These are phyloP conservation scores for Anguilla japonica DNA, from an alignment of 2,113 vertebrate genomes.

Conservation along the genomic window DNA sequence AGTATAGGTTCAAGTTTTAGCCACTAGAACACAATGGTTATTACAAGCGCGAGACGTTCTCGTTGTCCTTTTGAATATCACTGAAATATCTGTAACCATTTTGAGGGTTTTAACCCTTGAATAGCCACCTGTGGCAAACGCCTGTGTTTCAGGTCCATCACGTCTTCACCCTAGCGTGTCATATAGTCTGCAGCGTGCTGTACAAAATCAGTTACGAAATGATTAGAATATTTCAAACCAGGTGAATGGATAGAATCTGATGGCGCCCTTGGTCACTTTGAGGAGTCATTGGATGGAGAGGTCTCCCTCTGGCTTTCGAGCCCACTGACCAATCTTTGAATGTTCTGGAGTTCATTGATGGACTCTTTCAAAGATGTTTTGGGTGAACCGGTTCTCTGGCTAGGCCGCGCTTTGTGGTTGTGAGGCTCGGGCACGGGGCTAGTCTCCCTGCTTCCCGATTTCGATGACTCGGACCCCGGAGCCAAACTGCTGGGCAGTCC, in stretches of 20 bases:
- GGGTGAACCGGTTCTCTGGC: slow-evolving; percentile 75
- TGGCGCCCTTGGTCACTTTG: slow-evolving; percentile 78
- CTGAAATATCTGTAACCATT: slow-evolving; percentile 17
- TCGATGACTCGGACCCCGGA: slow-evolving; percentile 79
- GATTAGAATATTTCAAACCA: slow-evolving; percentile 60
- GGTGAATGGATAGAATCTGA: slow-evolving; percentile 46
- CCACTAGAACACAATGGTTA: slow-evolving; percentile 40
- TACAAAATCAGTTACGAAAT: slow-evolving; percentile 74
- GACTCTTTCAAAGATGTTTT: slow-evolving; percentile 87
- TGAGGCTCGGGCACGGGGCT: slow-evolving; percentile 85
- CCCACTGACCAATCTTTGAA: slow-evolving; percentile 98
- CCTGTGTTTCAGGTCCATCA: slow-evolving; percentile 27
- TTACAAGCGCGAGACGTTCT: slow-evolving; percentile 46
- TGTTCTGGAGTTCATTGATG: slow-evolving; percentile 95
- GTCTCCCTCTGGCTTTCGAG: slow-evolving; percentile 88
- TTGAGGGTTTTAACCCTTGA: slow-evolving; percentile 3
- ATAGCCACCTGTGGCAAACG: slow-evolving; percentile 14
- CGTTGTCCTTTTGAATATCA: slow-evolving; percentile 27
- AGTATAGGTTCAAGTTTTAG: slow-evolving; percentile 39
- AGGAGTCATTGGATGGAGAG: slow-evolving; percentile 81
- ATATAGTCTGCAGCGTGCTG: slow-evolving; percentile 75
- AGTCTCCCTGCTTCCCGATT: slow-evolving; percentile 81
- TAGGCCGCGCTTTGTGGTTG: slow-evolving; percentile 74
- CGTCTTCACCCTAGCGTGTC: slow-evolving; percentile 42
- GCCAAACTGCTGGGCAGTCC: slow-evolving; percentile 74